These are phyloP conservation scores for Balaenoptera acutorostrata DNA, from an alignment of 2,113 vertebrate species.

Conservation along the genomic window DNA sequence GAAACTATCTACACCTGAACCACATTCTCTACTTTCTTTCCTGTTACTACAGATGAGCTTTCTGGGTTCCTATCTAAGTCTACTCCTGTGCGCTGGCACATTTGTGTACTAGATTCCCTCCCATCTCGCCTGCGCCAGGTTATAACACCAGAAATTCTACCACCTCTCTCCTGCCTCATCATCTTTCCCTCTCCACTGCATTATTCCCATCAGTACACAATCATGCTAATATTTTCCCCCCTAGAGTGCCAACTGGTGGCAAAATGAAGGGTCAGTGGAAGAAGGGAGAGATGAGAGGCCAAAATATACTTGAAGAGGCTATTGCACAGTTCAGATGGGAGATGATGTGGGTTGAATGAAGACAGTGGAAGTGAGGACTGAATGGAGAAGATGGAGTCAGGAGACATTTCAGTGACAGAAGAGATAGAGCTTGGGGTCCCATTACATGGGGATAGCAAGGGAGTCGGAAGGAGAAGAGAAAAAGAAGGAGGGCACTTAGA, in stretches of 20 bases:
- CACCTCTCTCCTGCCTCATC: background rate
- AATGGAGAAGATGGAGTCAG: background rate
- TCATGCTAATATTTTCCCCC: background rate
- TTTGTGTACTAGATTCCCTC: background rate
- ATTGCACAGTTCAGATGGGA: background rate
- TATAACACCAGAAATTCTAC: background rate
- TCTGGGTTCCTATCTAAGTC: background rate
- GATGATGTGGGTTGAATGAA: background rate
- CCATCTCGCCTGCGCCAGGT: background rate
- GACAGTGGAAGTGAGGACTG: background rate
- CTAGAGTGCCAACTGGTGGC: background rate
- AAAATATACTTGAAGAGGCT: background rate
- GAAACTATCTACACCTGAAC: background rate
- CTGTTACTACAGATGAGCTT: background rate
- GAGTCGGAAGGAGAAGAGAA: background rate
- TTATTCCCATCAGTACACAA: background rate
- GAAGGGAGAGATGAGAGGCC: background rate
- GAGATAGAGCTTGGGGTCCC: background rate
- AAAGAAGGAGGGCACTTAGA: background rate
- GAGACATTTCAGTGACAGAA: background rate
- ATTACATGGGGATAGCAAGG: background rate
- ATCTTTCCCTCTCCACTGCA: background rate
- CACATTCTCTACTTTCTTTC: background rate
- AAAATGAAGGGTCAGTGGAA: background rate
- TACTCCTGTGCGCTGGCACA: background rate